phyloP scores from a whole-genome alignment of 2,113 vertebrate genomes.

The Hippocampus guttulatus region DNA sequence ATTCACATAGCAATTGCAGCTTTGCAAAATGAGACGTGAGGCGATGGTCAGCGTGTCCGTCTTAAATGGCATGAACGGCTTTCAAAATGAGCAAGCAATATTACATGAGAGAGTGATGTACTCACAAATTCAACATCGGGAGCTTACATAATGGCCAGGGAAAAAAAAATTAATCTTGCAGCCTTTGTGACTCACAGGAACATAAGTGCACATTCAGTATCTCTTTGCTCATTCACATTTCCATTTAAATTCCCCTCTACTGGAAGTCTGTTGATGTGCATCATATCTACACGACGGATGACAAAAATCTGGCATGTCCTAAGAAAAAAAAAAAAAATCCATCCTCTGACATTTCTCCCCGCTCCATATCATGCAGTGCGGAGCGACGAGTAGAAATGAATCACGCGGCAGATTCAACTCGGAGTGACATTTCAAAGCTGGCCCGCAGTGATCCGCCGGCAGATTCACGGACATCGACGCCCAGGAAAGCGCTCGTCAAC shows the following conservation, averaged over 20 bases:
- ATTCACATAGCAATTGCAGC: no score
- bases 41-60: no score
- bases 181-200: not conserved
- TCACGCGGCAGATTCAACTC: slow-evolving; percentile 50
- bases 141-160: no score
- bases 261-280: not conserved
- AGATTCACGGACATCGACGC: slow-evolving; percentile 69
- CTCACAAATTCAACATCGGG: no score
- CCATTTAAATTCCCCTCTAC: slow-evolving; percentile 3
- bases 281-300: slow-evolving; percentile 13
- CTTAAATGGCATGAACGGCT: no score
- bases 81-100: no score
- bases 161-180: no score
- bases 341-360: slow-evolving; percentile 47
- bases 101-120: no score
- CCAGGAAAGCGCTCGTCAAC: slow-evolving; percentile 40
- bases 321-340: not conserved
- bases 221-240: slow-evolving; percentile 25
- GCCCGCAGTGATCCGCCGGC: slow-evolving; percentile 58
- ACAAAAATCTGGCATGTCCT: slow-evolving; percentile 20
- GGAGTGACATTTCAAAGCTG: slow-evolving; percentile 66
- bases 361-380: slow-evolving; percentile 33
- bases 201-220: not conserved
- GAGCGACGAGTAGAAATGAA: slow-evolving; percentile 21
- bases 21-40: no score